Evolutionary conservation across 2,888 invertebrate species (phyloP).

Genomic region (Syritta pipiens): DNA sequence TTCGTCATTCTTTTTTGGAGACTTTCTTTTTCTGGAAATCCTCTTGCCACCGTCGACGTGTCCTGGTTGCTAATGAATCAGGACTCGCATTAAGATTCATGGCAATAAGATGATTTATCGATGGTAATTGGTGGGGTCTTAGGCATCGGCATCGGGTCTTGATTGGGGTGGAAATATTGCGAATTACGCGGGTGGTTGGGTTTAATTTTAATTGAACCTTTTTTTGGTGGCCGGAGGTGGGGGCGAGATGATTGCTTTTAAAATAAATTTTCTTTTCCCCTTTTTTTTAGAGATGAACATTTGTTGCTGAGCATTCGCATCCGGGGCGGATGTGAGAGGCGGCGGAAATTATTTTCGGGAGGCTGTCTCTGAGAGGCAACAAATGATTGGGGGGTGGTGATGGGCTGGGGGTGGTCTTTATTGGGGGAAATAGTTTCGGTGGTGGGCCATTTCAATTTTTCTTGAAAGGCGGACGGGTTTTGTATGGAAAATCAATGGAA

Average conservation of each 20-base stretch:
- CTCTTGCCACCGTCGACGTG: slow-evolving; percentile 8
- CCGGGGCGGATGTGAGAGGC: too few relatives aligned
- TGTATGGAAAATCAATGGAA: too few relatives aligned
- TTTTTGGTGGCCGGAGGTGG: not conserved
- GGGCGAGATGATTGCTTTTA: not conserved
- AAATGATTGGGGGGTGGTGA: too few relatives aligned
- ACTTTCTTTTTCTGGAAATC: not conserved
- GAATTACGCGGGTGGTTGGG: slow-evolving; percentile 45
- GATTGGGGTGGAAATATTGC: slow-evolving; percentile 34
- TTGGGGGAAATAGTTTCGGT: too few relatives aligned
- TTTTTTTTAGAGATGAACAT: too few relatives aligned
- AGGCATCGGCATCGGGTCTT: slow-evolving; percentile 33
- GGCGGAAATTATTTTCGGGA: too few relatives aligned
- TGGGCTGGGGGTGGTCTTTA: too few relatives aligned
- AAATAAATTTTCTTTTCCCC: not conserved
- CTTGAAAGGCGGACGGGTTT: too few relatives aligned
- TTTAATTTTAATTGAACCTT: slow-evolving; percentile 52
- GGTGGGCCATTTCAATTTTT: too few relatives aligned
- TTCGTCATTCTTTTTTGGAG: not conserved
- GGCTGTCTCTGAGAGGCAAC: too few relatives aligned
- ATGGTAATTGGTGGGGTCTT: slow-evolving; percentile 34
- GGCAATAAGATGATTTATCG: slow-evolving; percentile 43
- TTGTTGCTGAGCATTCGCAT: too few relatives aligned
- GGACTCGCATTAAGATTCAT: slow-evolving; percentile 16
- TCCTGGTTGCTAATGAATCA: slow-evolving; percentile 22